Evolutionary conservation across 1,140 invertebrate species (phyloP).

Genomic region (Diorhabda carinulata): DNA sequence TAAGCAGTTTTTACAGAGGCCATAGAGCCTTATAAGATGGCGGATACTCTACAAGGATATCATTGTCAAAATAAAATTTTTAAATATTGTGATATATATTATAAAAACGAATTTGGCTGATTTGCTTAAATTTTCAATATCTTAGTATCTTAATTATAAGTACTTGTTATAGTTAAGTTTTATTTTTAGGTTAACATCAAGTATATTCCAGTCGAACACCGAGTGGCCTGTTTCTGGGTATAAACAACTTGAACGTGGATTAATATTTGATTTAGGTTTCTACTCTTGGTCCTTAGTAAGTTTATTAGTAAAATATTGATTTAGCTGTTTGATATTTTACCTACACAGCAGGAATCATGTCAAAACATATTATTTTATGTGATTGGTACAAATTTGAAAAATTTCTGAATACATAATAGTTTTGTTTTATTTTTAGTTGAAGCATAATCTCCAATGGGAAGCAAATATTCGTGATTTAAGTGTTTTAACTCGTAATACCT

Average conservation of each 20-base stretch:
- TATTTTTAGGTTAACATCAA: constrained; percentile 58
- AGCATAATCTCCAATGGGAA: constrained; percentile 81
- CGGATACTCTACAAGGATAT: no score
- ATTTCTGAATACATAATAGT: neutral
- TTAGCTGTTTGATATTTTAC: no score
- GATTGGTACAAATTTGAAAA: no score
- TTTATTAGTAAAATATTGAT: neutral
- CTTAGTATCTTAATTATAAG: neutral
- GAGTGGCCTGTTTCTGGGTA: constrained; percentile 81
- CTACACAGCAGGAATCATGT: no score
- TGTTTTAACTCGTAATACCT: constrained; percentile 57
- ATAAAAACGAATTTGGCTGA: neutral
- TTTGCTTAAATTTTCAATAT: neutral
- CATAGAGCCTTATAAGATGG: no score
- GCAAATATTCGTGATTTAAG: constrained; percentile 72
- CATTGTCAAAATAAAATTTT: neutral
- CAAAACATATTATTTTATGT: no score
- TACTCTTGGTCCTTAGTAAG: constrained; percentile 55
- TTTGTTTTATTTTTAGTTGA: constrained; percentile 51
- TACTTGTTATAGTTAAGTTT: neutral
- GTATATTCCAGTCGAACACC: constrained; percentile 66
- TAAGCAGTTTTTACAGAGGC: no score
- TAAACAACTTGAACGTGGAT: constrained; percentile 60
- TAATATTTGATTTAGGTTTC: constrained; percentile 63
- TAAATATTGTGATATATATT: no score